A percentile compares a stretch with the other conserved stretches of the same genome.
Evolutionary conservation across 2,113 vertebrate genomes (phyloP).

Genomic region (Prietella phreatophila): DNA sequence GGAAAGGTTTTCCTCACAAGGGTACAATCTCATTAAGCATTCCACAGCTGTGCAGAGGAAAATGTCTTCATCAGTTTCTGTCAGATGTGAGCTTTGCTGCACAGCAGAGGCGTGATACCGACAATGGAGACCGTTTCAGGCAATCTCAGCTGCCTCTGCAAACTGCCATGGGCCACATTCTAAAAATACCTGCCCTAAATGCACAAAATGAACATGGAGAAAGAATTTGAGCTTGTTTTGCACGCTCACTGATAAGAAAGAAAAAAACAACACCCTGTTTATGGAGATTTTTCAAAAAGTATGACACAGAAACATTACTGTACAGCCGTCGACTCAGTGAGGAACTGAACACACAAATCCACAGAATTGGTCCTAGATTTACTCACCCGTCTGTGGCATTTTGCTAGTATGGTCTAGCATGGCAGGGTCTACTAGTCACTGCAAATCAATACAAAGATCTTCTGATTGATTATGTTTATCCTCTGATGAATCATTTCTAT

Average conservation of each 20-base stretch:
- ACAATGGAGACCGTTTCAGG: slow-evolving; percentile 6
- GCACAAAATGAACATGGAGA: slow-evolving; percentile 40
- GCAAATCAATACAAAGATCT: background rate
- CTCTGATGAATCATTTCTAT: background rate
- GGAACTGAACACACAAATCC: background rate
- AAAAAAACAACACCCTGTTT: background rate
- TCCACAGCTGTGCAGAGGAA: slow-evolving; percentile 36
- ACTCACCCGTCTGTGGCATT: background rate
- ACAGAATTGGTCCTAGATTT: background rate
- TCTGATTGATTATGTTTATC: background rate
- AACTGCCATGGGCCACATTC: slow-evolving; percentile 50
- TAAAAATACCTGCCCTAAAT: slow-evolving; percentile 60
- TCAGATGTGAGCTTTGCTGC: slow-evolving; percentile 45
- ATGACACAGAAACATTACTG: background rate
- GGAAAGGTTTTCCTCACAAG: slow-evolving; percentile 42
- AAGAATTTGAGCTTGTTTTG: slow-evolving; percentile 12
- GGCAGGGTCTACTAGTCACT: background rate
- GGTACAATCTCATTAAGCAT: slow-evolving; percentile 42
- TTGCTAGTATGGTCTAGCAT: background rate
- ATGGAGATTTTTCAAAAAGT: background rate
- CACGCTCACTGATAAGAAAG: background rate
- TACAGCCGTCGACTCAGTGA: background rate
- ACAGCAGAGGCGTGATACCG: slow-evolving; percentile 29
- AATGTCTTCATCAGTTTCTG: slow-evolving; percentile 58
- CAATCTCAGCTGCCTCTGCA: slow-evolving; percentile 30